Conservation (phyloP, 2,797 vertebrate genomes). For the Scolopax bukidnonensis region DNA sequence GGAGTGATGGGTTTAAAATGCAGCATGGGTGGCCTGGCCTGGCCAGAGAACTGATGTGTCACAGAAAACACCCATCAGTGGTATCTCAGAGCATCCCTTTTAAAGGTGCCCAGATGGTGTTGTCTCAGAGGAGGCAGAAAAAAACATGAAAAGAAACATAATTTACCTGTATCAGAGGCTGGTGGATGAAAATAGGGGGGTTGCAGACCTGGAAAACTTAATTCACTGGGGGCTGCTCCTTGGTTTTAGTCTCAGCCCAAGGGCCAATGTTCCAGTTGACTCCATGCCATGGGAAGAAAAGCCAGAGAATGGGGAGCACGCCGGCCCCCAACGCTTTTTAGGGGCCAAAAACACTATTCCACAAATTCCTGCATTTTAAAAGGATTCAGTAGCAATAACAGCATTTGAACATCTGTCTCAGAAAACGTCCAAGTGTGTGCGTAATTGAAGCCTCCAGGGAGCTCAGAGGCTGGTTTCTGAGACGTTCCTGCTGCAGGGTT, state of each 20-base stretch:
- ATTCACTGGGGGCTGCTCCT: not conserved
- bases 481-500: rapidly evolving
- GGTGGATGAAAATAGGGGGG: not conserved
- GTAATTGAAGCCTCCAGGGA: not conserved
- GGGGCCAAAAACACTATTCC: not conserved
- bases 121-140: not conserved
- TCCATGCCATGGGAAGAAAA: not conserved
- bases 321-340: not conserved
- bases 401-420: not conserved
- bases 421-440: not conserved
- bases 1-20: not conserved
- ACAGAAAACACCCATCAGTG: rapidly evolving
- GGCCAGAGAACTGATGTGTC: not conserved
- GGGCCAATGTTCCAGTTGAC: not conserved
- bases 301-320: not conserved
- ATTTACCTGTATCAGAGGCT: not conserved
- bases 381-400: not conserved
- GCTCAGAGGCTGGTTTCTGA: not conserved
- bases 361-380: not conserved
- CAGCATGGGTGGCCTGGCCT: not conserved
- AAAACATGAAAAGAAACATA: not conserved
- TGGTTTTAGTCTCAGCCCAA: not conserved
- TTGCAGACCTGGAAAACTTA: not conserved
- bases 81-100: not conserved
- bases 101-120: not conserved